Base-by-base conservation (phyloP, 2,888 invertebrate genomes). In the Syritta pipiens region DNA sequence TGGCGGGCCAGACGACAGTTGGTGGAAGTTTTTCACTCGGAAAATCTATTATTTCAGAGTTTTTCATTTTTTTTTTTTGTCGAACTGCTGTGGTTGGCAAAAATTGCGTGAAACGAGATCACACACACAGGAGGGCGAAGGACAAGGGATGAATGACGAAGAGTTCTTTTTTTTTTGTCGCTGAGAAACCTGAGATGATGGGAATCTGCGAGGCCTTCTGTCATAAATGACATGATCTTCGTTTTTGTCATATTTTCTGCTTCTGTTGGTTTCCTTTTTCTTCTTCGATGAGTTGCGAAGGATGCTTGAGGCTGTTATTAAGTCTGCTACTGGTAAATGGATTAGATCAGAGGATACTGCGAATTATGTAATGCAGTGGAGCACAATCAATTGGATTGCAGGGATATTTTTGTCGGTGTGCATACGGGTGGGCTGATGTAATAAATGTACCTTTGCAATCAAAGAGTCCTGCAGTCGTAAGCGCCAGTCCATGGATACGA, bases 181-280 rank as follows among this genome's bases (percentile, higher is more conserved):
- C 40, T 59, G 44, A 44, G 77, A 67, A 79, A 79, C 44, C 28
- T 62, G 77, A 79, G 77, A 72, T 24, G 72, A 55, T 79, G 67
- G 44, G 63, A 63, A 76, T 71, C 63, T 68, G 49, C 19, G 28
- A 20, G 71, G 20, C 63, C 51, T 46, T 72, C 60, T 79, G 72
- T 72, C 72, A 79, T 60, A 77, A 72, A 55, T 79, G 77, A 72
- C 72, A 67, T 79, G 77, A 79, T 77, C 71, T 57, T 40, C n/a
- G 57, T 59, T 62, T 72, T 53, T 79, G 72, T 72, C 77, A 69
- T 76, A 65, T 12, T 57, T 30, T 30, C 12, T 35, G 57, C 42
- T 42, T 57, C 57, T 51, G n/a, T 19, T 26, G 19, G 10, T 55
- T 35, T 9, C 2, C 5, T 22, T 28, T 19, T 32, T 28, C 6